phyloP scores from a whole-genome alignment of 2,113 vertebrate species.

The Haemorhous mexicanus region DNA sequence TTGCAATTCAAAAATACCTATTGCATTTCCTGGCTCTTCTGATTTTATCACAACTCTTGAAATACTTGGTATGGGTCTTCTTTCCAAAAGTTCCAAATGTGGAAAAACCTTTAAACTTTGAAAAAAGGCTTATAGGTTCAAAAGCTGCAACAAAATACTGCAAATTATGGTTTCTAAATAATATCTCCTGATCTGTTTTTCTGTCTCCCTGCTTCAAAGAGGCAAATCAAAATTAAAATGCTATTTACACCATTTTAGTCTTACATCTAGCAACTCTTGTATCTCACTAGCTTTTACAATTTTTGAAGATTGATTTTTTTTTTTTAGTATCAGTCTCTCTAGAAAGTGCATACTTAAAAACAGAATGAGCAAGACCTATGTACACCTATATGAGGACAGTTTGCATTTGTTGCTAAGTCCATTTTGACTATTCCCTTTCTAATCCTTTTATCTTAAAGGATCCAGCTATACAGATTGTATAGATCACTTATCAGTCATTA shows the following conservation, averaged over 20 bases:
- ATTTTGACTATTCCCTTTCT: constrained; percentile 20
- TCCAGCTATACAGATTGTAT: background rate
- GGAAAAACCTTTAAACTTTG: background rate
- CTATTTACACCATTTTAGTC: background rate
- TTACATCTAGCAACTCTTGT: background rate
- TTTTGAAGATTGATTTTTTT: background rate
- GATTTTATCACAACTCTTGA: background rate
- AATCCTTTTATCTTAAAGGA: constrained; percentile 7
- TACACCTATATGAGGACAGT: background rate
- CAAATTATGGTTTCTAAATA: background rate
- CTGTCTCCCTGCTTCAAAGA: background rate
- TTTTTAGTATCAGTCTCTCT: background rate
- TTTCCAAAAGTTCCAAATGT: background rate
- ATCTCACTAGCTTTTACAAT: background rate
- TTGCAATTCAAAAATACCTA: constrained; percentile 49
- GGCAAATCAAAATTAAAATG: background rate
- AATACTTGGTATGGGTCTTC: background rate
- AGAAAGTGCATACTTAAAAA: background rate
- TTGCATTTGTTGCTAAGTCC: background rate
- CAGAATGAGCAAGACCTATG: background rate
- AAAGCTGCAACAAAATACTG: background rate
- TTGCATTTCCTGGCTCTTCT: background rate
- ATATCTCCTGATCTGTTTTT: background rate
- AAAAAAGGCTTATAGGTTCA: background rate
- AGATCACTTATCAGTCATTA: background rate